Base-by-base conservation (phyloP, 2,888 invertebrate species). In the Campoplex nolae region DNA sequence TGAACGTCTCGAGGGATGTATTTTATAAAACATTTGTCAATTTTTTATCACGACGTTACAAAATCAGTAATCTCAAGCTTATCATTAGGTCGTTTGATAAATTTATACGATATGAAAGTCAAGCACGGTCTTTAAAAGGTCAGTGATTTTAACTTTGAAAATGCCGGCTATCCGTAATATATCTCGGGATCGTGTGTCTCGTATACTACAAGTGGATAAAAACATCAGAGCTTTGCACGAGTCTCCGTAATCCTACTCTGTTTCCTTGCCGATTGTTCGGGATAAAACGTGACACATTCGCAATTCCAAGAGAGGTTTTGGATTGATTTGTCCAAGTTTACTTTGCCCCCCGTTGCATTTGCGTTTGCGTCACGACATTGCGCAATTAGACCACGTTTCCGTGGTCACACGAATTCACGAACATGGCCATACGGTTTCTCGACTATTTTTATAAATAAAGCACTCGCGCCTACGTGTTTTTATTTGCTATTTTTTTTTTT, bases 341-440 rank as follows among this genome's bases (percentile, higher is more conserved):
- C 48, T 80, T 75, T 75, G 48, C 42, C 65, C 11, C 54, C 11
- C 54, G 70, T 85, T 79, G 75, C 78, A 82, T 88, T 28, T 58
- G 76, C 78, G 79, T 84, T 86, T 84, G 73, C 56, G 84, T 84
- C 88, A 88, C 88, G 88, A 75, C 82, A 88, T 88, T 76, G 84
- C 45, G 83, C 86, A 88, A 88, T 88, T 88, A 88, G 82, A 86
- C 71, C 71, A 67, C 81, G 54, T 85, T 83, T 74, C 79, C 76
- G 83, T 62, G 74, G 51, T 16, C 48, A 71, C 71, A 73, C 71
- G 35, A 62, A 23, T 35, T n/a, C 56, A 56, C 9, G 56, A 79
- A 70, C 56, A 54, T 79, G 45, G 13, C 45, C 13, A 56, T 68
- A 67, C 18, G 54, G 68, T 78, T 42, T 75, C 58, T 42, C 71